Base-by-base conservation (phyloP, 2,797 vertebrate species). In the Chaunax sp. region DNA sequence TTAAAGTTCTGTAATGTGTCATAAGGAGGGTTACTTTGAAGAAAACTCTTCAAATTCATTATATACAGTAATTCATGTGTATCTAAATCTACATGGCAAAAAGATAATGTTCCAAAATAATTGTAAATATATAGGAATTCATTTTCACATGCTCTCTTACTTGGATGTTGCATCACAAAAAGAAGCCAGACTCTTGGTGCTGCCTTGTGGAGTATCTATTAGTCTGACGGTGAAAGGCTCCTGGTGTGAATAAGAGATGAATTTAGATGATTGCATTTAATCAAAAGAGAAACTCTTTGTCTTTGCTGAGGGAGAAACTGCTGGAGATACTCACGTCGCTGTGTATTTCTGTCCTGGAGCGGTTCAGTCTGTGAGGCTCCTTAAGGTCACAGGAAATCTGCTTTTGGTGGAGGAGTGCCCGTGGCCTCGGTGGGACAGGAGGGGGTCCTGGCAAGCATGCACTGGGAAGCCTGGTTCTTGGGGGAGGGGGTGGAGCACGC, bases 151-250 rank as follows among this genome's bases (percentile, higher is more conserved):
- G 12, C 22, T 20, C 25, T 59, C 90, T 89, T 78, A 93, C 93
- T 59, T 78, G 13, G 85, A 77, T 1, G 73, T 77, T 22, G 85
- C 77, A 1, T 41, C 35, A 73, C 72, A 87, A 37, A 94, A 89
- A 1, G 80, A 68, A 22, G 78, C 47, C 52, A 91, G 63, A 6
- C 56, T 76, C 58, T 62, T 81, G 72, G 89, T 93, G 86, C 90
- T 93, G 63, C 92, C 92, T 18, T 90, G 72, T 22, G 90, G 89
- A 23, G 81, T 78, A 18, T 92, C 85, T 1, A 54, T 51, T 18
- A 93, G 63, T 1, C 15, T 10, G 30, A 94, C 71, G 26, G 22
- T 12, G 90, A 91, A 93, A 4, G 64, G 69, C 23, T 88, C 79
- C 90, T 93, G 70, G 57, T 25, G 49, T 37, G n/a, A 33, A 14